These are phyloP conservation scores for Campylomormyrus tamandua DNA, from an alignment of 2,113 vertebrate genomes.

Conservation along the genomic window DNA sequence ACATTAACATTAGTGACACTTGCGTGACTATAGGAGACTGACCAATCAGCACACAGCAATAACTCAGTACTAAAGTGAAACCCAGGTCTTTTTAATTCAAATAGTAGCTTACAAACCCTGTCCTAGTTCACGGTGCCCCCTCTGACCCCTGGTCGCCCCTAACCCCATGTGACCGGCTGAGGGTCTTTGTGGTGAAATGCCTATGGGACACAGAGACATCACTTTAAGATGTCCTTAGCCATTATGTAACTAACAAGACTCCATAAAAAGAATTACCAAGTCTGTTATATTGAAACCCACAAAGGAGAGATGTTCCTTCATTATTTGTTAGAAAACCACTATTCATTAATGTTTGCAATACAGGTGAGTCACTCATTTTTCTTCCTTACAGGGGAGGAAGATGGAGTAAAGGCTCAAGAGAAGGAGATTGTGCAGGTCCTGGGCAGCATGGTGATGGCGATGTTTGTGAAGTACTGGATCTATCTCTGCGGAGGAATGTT, in stretches of 20 bases:
- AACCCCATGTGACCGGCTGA: background rate
- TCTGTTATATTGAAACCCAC: background rate
- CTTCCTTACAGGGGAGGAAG: slow-evolving; percentile 50
- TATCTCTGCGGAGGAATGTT: slow-evolving; percentile 97
- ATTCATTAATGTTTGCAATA: background rate
- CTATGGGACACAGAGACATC: background rate
- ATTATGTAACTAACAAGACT: background rate
- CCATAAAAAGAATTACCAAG: background rate
- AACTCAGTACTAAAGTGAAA: too few relatives aligned
- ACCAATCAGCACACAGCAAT: too few relatives aligned
- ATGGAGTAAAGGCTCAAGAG: slow-evolving; percentile 56
- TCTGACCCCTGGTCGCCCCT: too few relatives aligned
- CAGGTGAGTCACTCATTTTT: background rate
- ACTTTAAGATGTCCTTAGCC: background rate
- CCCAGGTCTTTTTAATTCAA: too few relatives aligned
- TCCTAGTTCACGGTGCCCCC: too few relatives aligned
- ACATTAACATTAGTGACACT: too few relatives aligned
- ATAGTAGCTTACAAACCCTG: too few relatives aligned
- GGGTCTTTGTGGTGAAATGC: background rate
- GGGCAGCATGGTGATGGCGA: slow-evolving; percentile 82
- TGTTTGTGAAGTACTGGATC: slow-evolving; percentile 98
- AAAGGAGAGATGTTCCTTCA: background rate
- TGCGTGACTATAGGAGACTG: too few relatives aligned
- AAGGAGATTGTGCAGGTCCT: slow-evolving; percentile 86
- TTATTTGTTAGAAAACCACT: background rate